Evolutionary conservation across 2,113 vertebrate species (phyloP), one percentile per base, ranked within the genome.

Genomic region (Cheirogaleus medius): DNA sequence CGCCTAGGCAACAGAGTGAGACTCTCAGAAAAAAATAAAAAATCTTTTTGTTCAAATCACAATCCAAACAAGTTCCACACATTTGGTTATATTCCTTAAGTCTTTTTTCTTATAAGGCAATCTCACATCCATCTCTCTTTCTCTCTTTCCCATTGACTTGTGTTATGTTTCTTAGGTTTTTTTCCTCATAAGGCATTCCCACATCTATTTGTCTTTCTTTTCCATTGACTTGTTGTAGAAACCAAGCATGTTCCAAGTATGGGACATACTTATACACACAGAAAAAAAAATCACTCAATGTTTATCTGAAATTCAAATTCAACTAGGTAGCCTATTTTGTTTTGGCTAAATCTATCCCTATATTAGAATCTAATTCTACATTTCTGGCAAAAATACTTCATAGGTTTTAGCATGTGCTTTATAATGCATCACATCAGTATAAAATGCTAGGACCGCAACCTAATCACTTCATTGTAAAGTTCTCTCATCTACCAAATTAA

Each of bases 291-390:
- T 44, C 32, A 94, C 23, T 91, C 44, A 74, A 2, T 89, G 13
- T 81, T 82, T 60, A 91, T 88, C 34, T 78, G 69, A 88, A 84
- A 94, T 95, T 95, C 87, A 91, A 56, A 78, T 88, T 94, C 88
- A 92, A 88, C 88, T 83, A 83, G 21, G 13, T 58, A 27, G 78
- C 52, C 63, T 85, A 29, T 54, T 94, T 78, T 92, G 73, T 84
- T 91, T 91, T 77, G 69, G 56, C 44, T 90, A 84, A 83, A 94
- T 66, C 34, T 95, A 85, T 74, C 23, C 18, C 64, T 68, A 25
- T 37, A 63, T 29, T 47, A 92, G 71, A 80, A 92, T 88, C 64
- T 82, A 89, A 52, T 56, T 93, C 15, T 56, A 86, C 21, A 87
- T 83, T 77, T 95, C 34, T 69, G 34, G 52, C 37, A 94, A 76